phyloP scores from a whole-genome alignment of 2,888 invertebrate genomes.

The Scrobipalpa atriplicella region DNA sequence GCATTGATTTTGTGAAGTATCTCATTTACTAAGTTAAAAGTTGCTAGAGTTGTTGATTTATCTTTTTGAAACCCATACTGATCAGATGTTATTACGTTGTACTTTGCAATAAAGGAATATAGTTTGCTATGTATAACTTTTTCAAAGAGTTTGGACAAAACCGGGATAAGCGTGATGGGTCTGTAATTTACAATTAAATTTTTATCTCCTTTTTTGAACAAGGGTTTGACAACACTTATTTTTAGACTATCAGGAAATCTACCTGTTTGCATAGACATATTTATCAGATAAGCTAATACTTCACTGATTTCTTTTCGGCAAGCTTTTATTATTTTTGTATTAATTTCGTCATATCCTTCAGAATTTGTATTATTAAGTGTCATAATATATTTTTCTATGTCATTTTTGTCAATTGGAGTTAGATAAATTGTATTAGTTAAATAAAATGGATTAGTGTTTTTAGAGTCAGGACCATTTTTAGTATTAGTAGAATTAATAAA shows the following conservation, averaged over 20 bases:
- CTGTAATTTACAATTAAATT: constrained; percentile 13
- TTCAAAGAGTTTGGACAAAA: constrained; percentile 22
- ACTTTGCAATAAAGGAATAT: background rate
- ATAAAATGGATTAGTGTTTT: background rate
- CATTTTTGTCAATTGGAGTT: constrained; percentile 21
- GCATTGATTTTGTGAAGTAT: constrained; percentile 23
- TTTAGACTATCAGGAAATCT: constrained; percentile 11
- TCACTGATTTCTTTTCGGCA: constrained; percentile 24
- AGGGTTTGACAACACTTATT: background rate
- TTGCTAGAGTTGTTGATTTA: constrained; percentile 25
- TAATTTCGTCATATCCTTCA: constrained; percentile 29
- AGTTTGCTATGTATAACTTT: constrained; percentile 18
- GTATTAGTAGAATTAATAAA: constrained; percentile 25
- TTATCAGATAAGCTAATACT: constrained; percentile 26
- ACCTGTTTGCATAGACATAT: constrained; percentile 25
- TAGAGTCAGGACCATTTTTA: background rate
- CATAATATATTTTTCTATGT: constrained; percentile 26
- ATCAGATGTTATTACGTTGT: constrained; percentile 17
- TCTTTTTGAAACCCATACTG: constrained; percentile 30
- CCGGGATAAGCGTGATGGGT: constrained; percentile 13
- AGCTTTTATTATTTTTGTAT: constrained; percentile 29
- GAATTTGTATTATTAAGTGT: constrained; percentile 26
- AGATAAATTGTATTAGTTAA: constrained; percentile 25
- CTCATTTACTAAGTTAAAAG: constrained; percentile 22
- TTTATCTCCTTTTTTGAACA: constrained; percentile 19